Evolutionary conservation across 64 coral and sea anemone genomes (phyloP), one percentile per base, ranked within the genome.

Genomic region (Stichodactyla helianthus): DNA sequence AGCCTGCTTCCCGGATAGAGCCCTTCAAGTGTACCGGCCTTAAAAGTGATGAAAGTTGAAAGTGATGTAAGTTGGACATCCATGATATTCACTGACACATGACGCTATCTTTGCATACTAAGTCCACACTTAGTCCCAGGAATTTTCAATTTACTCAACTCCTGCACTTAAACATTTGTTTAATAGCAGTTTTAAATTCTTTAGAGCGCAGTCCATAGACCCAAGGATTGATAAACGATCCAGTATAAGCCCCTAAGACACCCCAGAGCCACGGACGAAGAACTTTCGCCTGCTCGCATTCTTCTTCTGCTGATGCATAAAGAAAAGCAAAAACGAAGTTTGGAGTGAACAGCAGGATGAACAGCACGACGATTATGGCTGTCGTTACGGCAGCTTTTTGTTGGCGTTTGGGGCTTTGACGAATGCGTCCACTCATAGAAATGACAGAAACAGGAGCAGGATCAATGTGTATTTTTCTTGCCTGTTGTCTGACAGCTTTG

Each of bases 181-280:
- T 92, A 10, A 92, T 83, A 4, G 60, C 79, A 26, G 58, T 52
- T 23, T 86, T 80, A 77, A 92, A 87, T 15, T 92, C 90, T 22
- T 59, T 61, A 28, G 84, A 87, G 50, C 90, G 71, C 55, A 92
- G 77, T 20, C 90, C 90, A 58, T 92, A 92, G 51, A 92, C 83
- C 90, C 90, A 92, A 7, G 90, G 90, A 64, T 92, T 92, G 6
- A 92, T 19, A 7, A 86, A 86, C 0, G 90, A 92, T 50, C 90
- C 90, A 76, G 85, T 86, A 82, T 82, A 92, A 20, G 86, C 86
- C 13, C 83, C 50, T 31, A 92, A 53, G 6, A 54, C 70, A 76
- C 55, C 81, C 90, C 90, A 92, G 10, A 92, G 81, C 52, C 82
- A 92, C 25, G 79, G 67, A 14, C 83, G 82, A 60, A 87, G 85